These are phyloP conservation scores for Ips typographus DNA, from an alignment of 1,140 invertebrate species.

Conservation along the genomic window DNA sequence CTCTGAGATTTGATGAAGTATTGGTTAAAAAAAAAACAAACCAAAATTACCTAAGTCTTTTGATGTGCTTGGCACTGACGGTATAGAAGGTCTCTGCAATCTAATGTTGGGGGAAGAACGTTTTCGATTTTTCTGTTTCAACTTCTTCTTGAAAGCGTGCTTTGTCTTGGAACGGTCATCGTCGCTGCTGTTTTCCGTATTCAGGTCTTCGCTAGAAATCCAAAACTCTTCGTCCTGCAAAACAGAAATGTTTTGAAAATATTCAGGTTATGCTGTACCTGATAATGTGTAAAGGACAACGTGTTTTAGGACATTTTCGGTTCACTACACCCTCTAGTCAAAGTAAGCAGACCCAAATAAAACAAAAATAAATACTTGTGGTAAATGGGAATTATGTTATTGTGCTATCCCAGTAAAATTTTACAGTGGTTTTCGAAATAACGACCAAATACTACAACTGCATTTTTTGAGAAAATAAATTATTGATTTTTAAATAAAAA, in stretches of 20 bases:
- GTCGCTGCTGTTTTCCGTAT: conserved; percentile 42
- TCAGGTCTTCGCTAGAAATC: conserved; percentile 44
- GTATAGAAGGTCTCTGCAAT: conserved; percentile 28
- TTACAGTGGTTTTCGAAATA: too few relatives aligned
- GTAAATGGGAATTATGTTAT: too few relatives aligned
- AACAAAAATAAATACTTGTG: too few relatives aligned
- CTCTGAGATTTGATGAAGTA: not conserved
- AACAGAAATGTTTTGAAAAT: not conserved
- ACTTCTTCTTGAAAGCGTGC: conserved; percentile 19
- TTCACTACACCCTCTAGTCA: too few relatives aligned
- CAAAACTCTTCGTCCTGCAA: conserved; percentile 37
- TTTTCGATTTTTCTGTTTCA: conserved; percentile 29
- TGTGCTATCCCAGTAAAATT: too few relatives aligned
- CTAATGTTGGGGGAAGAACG: conserved; percentile 25
- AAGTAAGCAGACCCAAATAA: too few relatives aligned
- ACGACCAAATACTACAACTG: too few relatives aligned
- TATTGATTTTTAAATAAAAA: too few relatives aligned
- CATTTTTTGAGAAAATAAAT: too few relatives aligned
- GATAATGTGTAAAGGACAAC: too few relatives aligned
- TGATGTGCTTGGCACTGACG: conserved; percentile 23
- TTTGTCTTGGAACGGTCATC: conserved; percentile 32
- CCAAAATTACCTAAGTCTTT: conserved; percentile 11
- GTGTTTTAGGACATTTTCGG: too few relatives aligned
- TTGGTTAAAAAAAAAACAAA: not conserved
- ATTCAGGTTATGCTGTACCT: too few relatives aligned